Conservation (phyloP, 2,888 invertebrate species). For the Vanessa cardui region DNA sequence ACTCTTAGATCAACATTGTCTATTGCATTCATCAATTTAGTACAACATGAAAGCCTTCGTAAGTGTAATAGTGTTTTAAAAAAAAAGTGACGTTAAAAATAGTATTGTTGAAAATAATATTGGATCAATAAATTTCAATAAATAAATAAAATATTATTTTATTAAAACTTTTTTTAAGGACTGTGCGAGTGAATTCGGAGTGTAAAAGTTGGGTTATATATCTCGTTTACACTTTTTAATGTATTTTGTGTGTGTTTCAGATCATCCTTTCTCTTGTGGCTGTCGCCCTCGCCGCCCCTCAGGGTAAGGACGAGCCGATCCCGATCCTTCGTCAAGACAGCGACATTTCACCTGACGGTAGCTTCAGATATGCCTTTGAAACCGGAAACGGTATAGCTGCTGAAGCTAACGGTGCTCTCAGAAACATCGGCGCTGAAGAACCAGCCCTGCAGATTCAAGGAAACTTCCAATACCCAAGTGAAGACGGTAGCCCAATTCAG, state of each 20-base stretch:
- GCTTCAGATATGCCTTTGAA: constrained; percentile 82
- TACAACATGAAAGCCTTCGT: constrained; percentile 78
- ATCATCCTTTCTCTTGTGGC: constrained; percentile 67
- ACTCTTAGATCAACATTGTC: constrained; percentile 75
- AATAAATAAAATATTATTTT: neutral
- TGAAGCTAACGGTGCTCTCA: constrained; percentile 80
- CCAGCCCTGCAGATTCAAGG: constrained; percentile 83
- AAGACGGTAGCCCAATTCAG: constrained; percentile 84
- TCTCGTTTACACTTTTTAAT: neutral
- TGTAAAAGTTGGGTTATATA: neutral
- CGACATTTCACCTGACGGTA: constrained; percentile 83
- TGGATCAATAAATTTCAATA: neutral
- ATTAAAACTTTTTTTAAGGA: neutral
- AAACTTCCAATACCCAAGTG: constrained; percentile 84
- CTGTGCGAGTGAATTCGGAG: constrained; percentile 1
- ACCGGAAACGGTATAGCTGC: constrained; percentile 85
- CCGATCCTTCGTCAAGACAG: constrained; percentile 81
- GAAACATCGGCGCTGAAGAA: constrained; percentile 79
- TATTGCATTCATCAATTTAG: constrained; percentile 70
- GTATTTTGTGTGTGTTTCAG: constrained; percentile 52
- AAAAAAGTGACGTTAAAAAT: constrained; percentile 16
- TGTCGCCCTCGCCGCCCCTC: constrained; percentile 68
- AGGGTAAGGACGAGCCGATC: constrained; percentile 57
- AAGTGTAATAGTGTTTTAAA: constrained; percentile 66
- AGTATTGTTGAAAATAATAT: neutral